phyloP scores from a whole-genome alignment of 2,113 vertebrate species.

The Labrus mixtus region DNA sequence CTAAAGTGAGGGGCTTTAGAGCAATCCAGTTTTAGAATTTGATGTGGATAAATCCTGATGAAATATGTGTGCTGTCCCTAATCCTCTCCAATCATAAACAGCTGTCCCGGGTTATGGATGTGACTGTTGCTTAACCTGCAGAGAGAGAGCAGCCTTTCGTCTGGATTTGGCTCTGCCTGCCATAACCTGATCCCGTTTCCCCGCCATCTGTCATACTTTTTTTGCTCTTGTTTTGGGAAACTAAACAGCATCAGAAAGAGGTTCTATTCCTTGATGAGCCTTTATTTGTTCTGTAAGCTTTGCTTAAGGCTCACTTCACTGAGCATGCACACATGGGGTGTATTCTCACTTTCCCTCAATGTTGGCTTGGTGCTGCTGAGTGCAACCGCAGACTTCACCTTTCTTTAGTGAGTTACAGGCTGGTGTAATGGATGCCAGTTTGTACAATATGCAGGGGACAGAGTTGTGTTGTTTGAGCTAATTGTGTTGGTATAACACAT shows the following conservation, averaged over 20 bases:
- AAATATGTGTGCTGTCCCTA: slow-evolving; percentile 75
- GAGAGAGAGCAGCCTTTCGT: slow-evolving; percentile 67
- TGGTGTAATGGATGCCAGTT: slow-evolving; percentile 3
- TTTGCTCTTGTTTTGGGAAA: slow-evolving; percentile 46
- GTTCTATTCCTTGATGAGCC: slow-evolving; percentile 7
- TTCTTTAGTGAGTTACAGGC: slow-evolving; percentile 2
- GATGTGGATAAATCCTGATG: slow-evolving; percentile 76
- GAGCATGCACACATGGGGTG: neutral
- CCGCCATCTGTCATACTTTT: slow-evolving; percentile 73
- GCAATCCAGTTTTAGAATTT: slow-evolving; percentile 66
- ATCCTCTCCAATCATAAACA: slow-evolving; percentile 78
- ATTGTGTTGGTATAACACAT: slow-evolving; percentile 28
- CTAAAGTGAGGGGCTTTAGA: slow-evolving; percentile 67
- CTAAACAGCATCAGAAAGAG: slow-evolving; percentile 15
- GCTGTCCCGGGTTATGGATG: slow-evolving; percentile 76
- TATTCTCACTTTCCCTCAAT: neutral
- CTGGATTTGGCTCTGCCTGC: slow-evolving; percentile 67
- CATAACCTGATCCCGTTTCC: slow-evolving; percentile 61
- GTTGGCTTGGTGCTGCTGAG: slow-evolving; percentile 1
- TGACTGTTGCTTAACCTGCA: slow-evolving; percentile 74
- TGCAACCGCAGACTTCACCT: neutral
- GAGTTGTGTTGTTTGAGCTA: slow-evolving; percentile 27
- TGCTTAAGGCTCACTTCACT: slow-evolving; percentile 4
- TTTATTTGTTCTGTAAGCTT: slow-evolving; percentile 23
- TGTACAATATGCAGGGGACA: slow-evolving; percentile 22